Evolutionary conservation across 1,140 invertebrate species (phyloP).

Genomic region (Steinernema khuongi): DNA sequence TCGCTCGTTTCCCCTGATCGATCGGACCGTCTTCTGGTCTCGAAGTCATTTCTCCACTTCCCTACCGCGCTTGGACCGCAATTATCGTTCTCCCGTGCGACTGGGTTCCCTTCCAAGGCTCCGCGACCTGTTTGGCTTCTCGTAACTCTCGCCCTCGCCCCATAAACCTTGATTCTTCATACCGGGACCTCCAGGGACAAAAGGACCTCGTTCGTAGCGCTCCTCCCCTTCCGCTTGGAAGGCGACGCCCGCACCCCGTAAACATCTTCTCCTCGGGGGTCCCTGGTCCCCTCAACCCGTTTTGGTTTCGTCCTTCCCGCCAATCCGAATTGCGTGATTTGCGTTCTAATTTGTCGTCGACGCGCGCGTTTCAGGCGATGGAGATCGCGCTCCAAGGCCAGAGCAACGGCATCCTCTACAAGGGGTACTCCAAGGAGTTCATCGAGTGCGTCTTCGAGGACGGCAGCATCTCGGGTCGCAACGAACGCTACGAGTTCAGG

Average conservation of each 20-base stretch:
- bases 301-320: constrained; percentile 12
- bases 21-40: too few species aligned
- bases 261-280: background rate
- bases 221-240: background rate
- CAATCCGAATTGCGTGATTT: background rate
- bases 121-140: background rate
- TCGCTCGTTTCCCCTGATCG: background rate
- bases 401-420: constrained; percentile 40
- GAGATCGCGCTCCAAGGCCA: constrained; percentile 39
- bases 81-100: too few species aligned
- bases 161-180: too few species aligned
- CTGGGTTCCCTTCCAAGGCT: too few species aligned
- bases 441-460: constrained; percentile 43
- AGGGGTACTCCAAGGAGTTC: constrained; percentile 39
- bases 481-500: constrained; percentile 45
- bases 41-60: too few species aligned
- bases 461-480: constrained; percentile 34
- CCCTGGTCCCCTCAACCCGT: background rate
- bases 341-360: background rate
- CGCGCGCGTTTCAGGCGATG: constrained; percentile 12
- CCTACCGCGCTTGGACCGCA: too few species aligned
- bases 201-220: too few species aligned
- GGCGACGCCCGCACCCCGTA: background rate
- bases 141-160: background rate
- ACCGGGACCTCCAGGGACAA: too few species aligned